Percentiles rank a stretch among this genome's conserved stretches.
These are phyloP conservation scores for Peromyscus attwateri DNA, from an alignment of 2,797 vertebrate species.

Conservation along the genomic window DNA sequence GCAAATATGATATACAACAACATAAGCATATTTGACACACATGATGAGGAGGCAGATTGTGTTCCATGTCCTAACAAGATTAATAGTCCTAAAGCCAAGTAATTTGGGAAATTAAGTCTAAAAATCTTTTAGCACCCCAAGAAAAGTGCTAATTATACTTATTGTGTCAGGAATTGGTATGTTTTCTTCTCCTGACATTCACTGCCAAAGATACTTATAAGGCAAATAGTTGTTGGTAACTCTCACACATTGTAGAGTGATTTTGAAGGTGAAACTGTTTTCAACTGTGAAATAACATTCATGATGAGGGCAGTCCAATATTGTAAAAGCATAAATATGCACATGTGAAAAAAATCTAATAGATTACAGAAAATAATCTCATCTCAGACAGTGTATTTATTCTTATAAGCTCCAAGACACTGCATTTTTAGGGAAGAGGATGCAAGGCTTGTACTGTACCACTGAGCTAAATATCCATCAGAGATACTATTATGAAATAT, in stretches of 20 bases:
- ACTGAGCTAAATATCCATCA: not conserved
- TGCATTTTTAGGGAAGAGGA: not conserved
- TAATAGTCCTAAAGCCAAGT: not conserved
- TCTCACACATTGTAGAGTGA: not conserved
- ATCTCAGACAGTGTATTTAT: not conserved
- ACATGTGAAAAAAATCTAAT: not conserved
- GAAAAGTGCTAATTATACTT: not conserved
- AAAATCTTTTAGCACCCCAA: not conserved
- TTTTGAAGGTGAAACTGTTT: conserved; percentile 45
- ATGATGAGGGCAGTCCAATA: not conserved
- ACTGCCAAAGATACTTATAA: not conserved
- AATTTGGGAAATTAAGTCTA: conserved; percentile 2
- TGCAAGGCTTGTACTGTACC: not conserved
- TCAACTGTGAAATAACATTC: not conserved
- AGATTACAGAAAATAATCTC: not conserved
- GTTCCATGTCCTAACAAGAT: not conserved
- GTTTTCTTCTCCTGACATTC: not conserved
- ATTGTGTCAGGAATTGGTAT: not conserved
- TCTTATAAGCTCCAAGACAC: not conserved
- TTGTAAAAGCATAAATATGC: not conserved
- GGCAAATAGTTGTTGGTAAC: not conserved
- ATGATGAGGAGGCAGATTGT: not conserved
- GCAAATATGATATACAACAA: not conserved
- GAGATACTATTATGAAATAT: not conserved
- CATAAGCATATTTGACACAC: not conserved